Base-by-base conservation (phyloP, 1,140 invertebrate species). In the Drosophila bifasciata region DNA sequence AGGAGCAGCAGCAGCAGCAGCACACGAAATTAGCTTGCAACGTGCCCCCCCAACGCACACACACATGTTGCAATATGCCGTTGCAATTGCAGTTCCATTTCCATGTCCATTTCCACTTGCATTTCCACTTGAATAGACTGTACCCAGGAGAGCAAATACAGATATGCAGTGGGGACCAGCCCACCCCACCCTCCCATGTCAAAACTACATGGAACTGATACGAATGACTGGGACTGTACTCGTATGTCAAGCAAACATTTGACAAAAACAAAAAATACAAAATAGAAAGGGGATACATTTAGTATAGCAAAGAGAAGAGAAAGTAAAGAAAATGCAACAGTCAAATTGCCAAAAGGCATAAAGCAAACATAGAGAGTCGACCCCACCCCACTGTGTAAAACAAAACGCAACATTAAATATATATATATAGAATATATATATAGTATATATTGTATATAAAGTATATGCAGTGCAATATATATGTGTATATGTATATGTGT, bases 261-360 rank as follows among this genome's bases (percentile, higher is more conserved):
- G 66, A 70, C 53, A 51, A 64, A 45, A 25, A 15, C 25, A 25
- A 53, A 64, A 43, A 8, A 41, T n/a, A 25, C 17, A 52, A 48
- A 17, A 63, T 21, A 50, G 15, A 19, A 11, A 41, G n/a, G n/a
- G n/a, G n/a, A n/a, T n/a, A n/a, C n/a, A n/a, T n/a, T n/a, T n/a
- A n/a, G n/a, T n/a, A n/a, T n/a, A n/a, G n/a, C 5, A 16, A 8
- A n/a, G n/a, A 39, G 48, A 41, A 49, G 25, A 67, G 16, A 40
- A 51, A 36, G 43, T 13, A 46, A 67, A 69, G 23, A 55, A 55
- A 36, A 50, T 19, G 44, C 3, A 40, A 56, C 53, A 68, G 62
- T 67, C n/a, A 68, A 68, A 68, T 63, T 69, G 63, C 63, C 62
- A 69, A 68, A 68, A 55, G 49, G 62, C 62, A 68, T n/a, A 68